Evolutionary conservation across 53 echinoderm and acorn worm genomes (phyloP).

Genomic region (Holothuria scabra): DNA sequence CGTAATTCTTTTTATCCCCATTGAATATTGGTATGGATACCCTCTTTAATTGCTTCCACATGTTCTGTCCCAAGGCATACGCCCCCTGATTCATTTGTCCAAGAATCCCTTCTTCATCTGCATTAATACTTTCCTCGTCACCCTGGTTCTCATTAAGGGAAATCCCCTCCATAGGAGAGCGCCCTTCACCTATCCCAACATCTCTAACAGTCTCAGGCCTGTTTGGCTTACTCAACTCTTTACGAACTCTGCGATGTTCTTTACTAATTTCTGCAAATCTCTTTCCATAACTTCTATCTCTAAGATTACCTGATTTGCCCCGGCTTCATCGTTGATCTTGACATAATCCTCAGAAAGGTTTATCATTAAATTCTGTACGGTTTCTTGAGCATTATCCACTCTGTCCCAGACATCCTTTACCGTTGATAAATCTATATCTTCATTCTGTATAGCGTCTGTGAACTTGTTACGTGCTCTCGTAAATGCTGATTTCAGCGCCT

Average conservation of each 20-base stretch:
- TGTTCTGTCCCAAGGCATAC: no score
- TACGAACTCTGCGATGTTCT: neutral
- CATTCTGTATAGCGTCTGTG: neutral
- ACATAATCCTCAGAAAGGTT: neutral
- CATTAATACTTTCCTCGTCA: no score
- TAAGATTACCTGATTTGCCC: conserved; percentile 21
- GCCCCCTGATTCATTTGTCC: no score
- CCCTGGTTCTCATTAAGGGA: no score
- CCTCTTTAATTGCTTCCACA: conserved; percentile 40
- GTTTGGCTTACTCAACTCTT: neutral
- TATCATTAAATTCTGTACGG: neutral
- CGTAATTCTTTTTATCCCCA: conserved; percentile 16
- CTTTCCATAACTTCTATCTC: conserved; percentile 1
- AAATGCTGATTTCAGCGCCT: neutral
- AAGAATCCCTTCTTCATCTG: no score
- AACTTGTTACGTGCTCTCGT: conserved; percentile 5
- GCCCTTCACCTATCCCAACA: neutral
- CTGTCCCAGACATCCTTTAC: neutral
- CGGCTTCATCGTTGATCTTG: conserved; percentile 28
- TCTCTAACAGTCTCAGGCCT: neutral
- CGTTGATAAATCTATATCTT: neutral
- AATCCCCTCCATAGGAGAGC: no score
- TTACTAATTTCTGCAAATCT: conserved; percentile 14
- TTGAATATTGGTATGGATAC: conserved; percentile 25
- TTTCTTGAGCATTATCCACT: neutral